These are phyloP conservation scores for Caenorhabditis sinica DNA, from an alignment of 2,888 invertebrate genomes.

Conservation along the genomic window DNA sequence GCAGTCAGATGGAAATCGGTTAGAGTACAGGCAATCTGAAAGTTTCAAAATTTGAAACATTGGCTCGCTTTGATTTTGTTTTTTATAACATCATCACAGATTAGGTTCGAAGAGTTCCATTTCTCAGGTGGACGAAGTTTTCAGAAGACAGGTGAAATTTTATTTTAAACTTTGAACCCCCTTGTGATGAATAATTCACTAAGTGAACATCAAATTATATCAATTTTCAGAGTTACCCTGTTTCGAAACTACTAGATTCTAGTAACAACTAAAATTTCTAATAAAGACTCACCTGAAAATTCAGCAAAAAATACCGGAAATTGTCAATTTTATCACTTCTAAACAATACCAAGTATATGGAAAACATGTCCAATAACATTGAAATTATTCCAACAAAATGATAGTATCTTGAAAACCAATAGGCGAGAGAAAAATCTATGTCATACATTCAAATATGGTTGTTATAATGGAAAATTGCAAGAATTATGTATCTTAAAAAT, in stretches of 20 bases:
- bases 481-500: neutral
- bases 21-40: neutral
- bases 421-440: constrained; percentile 4
- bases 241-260: too few relatives aligned
- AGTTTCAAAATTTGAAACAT: neutral
- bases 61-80: too few relatives aligned
- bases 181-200: too few relatives aligned
- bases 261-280: too few relatives aligned
- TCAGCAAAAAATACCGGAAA: constrained; percentile 35
- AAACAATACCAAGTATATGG: constrained; percentile 40
- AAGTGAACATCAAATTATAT: too few relatives aligned
- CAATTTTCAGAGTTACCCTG: too few relatives aligned
- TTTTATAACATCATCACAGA: neutral
- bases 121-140: too few relatives aligned
- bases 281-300: constrained; percentile 14
- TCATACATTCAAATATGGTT: neutral
- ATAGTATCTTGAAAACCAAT: constrained; percentile 29
- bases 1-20: constrained; percentile 18
- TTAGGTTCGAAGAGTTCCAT: too few relatives aligned
- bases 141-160: too few relatives aligned
- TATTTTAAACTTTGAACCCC: too few relatives aligned
- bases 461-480: neutral
- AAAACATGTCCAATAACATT: neutral
- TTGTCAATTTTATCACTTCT: constrained; percentile 33
- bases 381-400: constrained; percentile 30